Evolutionary conservation across 2,888 invertebrate genomes (phyloP).

Genomic region (Bedellia somnulentella): DNA sequence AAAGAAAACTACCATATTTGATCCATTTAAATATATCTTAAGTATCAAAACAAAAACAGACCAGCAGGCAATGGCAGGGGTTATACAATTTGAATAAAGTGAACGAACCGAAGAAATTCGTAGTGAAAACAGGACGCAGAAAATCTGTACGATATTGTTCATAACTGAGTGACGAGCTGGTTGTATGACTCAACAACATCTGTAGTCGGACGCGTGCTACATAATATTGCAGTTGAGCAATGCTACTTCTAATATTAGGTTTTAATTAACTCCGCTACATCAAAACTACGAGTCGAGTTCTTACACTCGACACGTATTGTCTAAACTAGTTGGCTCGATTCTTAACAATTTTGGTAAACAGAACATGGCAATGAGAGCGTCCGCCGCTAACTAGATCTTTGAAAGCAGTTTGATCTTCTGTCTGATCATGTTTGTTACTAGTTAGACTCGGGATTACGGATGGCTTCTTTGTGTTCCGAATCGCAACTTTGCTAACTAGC

Average conservation of each 20-base stretch:
- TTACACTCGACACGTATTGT: neutral
- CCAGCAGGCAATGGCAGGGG: too few relatives aligned
- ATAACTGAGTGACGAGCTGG: conserved; percentile 10
- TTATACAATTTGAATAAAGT: too few relatives aligned
- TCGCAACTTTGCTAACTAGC: conserved; percentile 49
- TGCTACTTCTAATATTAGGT: too few relatives aligned
- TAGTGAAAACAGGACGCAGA: too few relatives aligned
- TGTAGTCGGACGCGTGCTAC: conserved; percentile 12
- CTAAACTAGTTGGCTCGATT: conserved; percentile 13
- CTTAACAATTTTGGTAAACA: conserved; percentile 20
- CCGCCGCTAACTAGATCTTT: conserved; percentile 53
- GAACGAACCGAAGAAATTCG: too few relatives aligned
- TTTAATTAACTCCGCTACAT: conserved; percentile 10
- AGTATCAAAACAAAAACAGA: too few relatives aligned
- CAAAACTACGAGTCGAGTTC: conserved; percentile 1
- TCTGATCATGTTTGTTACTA: conserved; percentile 48
- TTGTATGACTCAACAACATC: conserved; percentile 14
- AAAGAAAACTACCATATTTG: too few relatives aligned
- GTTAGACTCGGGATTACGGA: conserved; percentile 43
- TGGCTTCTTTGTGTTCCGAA: conserved; percentile 49
- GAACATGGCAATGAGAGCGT: conserved; percentile 29
- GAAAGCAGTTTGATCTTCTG: conserved; percentile 44
- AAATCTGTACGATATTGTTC: too few relatives aligned
- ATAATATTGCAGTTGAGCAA: too few relatives aligned
- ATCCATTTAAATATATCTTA: too few relatives aligned